Percentiles rank a stretch among this genome's conserved stretches.
Conservation (phyloP, 2,113 vertebrate genomes). For the Cricetomys ansorgei region DNA sequence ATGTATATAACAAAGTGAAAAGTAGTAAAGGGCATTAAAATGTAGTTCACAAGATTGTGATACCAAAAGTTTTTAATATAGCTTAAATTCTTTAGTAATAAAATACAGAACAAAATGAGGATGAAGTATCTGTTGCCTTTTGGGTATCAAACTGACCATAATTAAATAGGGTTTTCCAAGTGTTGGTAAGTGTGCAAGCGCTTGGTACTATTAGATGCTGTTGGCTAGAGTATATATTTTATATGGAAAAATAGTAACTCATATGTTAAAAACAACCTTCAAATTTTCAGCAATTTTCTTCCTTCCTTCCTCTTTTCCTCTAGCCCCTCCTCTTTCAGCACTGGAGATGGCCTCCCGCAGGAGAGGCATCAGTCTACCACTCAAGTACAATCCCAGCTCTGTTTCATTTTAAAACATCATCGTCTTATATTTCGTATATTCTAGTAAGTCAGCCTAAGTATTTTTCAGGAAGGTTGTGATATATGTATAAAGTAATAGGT, state of each 20-base stretch:
- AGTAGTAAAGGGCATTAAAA: not conserved
- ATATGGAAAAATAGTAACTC: not conserved
- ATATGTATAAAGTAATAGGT: not conserved
- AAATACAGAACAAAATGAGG: not conserved
- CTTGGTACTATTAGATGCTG: not conserved
- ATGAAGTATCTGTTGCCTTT: not conserved
- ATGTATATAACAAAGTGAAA: conserved; percentile 4
- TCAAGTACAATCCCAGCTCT: not conserved
- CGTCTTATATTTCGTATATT: not conserved
- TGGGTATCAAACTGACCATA: not conserved
- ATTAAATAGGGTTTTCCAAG: conserved; percentile 20
- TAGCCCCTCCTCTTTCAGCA: too few species aligned
- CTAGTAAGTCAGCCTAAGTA: not conserved
- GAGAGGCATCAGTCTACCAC: not conserved
- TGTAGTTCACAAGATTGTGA: not conserved
- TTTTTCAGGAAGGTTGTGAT: not conserved
- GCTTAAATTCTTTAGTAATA: not conserved
- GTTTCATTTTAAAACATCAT: not conserved
- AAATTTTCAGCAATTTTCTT: not conserved
- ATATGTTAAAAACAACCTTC: not conserved
- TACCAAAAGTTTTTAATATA: not conserved
- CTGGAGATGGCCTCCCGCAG: not conserved
- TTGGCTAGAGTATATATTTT: not conserved
- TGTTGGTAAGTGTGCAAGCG: not conserved
- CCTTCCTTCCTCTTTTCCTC: not conserved